phyloP scores from a whole-genome alignment of 1,140 invertebrate genomes.

The Nasonia longicornis region DNA sequence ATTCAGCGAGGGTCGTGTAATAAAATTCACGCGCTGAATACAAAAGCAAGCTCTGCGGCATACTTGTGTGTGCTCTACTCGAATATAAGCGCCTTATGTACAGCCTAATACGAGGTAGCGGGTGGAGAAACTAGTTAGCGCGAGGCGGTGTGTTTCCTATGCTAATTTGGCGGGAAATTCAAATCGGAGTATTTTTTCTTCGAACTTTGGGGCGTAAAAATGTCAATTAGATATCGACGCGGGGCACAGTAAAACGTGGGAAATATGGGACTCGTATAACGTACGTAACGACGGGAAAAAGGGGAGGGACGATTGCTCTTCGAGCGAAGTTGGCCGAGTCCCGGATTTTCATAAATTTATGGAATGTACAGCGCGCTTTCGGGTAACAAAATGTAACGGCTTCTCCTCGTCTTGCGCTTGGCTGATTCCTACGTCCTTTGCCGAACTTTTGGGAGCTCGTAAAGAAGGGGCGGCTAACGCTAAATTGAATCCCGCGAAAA shows the following conservation, averaged over 20 bases:
- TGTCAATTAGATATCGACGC: conserved; percentile 11
- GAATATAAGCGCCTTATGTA: background rate
- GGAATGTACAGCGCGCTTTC: conserved; percentile 10
- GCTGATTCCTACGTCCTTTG: conserved; percentile 47
- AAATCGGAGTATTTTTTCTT: background rate
- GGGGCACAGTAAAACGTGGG: background rate
- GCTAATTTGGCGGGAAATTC: background rate
- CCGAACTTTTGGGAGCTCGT: conserved; percentile 34
- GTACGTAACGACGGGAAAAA: background rate
- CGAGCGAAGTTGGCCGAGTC: conserved; percentile 2
- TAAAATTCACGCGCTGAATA: conserved; percentile 51
- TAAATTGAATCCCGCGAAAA: conserved; percentile 16
- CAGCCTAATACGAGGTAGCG: background rate
- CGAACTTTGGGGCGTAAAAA: conserved; percentile 9
- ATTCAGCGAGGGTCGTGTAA: conserved; percentile 41
- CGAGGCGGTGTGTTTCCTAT: background rate
- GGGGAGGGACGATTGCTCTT: conserved; percentile 13
- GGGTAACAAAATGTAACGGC: conserved; percentile 47
- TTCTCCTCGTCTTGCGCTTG: conserved; percentile 28
- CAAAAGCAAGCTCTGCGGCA: conserved; percentile 29
- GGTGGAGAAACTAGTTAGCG: background rate
- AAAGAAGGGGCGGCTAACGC: conserved; percentile 4
- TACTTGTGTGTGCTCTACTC: background rate
- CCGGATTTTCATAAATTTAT: conserved; percentile 57
- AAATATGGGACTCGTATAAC: conserved; percentile 34